A percentile compares a stretch with the other conserved stretches of the same genome.
Conservation (phyloP, 2,113 vertebrate genomes). For the Ciconia maguari region DNA sequence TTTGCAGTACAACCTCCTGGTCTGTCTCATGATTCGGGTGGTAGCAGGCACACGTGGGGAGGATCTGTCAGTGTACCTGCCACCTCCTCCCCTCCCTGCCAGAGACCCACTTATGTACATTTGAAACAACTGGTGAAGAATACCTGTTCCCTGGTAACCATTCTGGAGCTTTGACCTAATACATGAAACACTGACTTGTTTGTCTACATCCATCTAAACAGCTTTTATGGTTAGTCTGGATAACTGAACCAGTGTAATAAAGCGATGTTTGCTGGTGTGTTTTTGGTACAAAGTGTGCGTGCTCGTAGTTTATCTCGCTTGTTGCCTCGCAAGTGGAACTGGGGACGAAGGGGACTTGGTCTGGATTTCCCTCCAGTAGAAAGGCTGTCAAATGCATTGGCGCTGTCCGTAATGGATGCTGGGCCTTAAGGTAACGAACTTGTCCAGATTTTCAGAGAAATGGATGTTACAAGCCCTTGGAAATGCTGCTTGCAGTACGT, state of each 20-base stretch:
- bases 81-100: background rate
- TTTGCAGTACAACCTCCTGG: background rate
- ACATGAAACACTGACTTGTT: background rate
- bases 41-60: background rate
- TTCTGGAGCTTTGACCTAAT: background rate
- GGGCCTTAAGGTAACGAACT: background rate
- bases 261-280: background rate
- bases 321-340: rapidly evolving
- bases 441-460: background rate
- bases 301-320: background rate
- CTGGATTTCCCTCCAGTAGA: too few species aligned
- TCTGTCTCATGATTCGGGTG: background rate
- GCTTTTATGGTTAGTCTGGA: background rate
- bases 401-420: background rate
- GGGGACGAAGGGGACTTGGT: too few species aligned
- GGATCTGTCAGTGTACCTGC: background rate
- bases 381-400: background rate
- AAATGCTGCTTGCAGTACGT: rapidly evolving
- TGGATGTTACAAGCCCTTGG: background rate
- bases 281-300: background rate
- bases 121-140: background rate
- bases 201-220: background rate
- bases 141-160: background rate
- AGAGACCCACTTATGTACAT: background rate
- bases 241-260: background rate